phyloP scores from a whole-genome alignment of 1,140 invertebrate species.

The Calliopsis andreniformis region DNA sequence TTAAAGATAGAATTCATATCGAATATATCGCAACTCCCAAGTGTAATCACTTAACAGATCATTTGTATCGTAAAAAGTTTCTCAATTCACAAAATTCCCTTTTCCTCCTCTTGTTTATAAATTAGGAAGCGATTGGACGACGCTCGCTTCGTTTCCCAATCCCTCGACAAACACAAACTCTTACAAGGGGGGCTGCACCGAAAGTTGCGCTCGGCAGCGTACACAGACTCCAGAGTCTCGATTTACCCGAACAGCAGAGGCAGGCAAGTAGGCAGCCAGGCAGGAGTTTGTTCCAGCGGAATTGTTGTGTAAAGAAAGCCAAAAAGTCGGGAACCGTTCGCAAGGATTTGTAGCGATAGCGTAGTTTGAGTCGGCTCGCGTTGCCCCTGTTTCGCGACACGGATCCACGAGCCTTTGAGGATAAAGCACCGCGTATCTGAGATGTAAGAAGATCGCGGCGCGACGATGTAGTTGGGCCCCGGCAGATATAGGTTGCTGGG shows the following conservation, averaged over 20 bases:
- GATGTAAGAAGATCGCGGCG: constrained; percentile 42
- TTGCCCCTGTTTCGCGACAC: constrained; percentile 44
- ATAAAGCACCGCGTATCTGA: constrained; percentile 18
- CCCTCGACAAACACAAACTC: not conserved
- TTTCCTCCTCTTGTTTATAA: not conserved
- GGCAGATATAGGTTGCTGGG: constrained; percentile 48
- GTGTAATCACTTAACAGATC: no score
- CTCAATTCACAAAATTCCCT: not conserved
- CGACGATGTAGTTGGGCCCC: constrained; percentile 35
- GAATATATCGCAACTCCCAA: no score
- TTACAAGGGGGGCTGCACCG: not conserved
- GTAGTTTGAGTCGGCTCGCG: constrained; percentile 17
- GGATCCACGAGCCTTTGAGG: constrained; percentile 43
- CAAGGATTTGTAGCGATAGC: constrained; percentile 13
- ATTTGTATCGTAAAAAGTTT: no score
- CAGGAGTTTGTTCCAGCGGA: not conserved
- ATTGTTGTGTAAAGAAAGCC: constrained; percentile 6
- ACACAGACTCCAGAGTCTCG: not conserved
- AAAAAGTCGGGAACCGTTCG: constrained; percentile 19
- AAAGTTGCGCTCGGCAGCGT: not conserved
- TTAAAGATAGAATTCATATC: no score
- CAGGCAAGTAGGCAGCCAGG: no score
- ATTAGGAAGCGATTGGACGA: not conserved
- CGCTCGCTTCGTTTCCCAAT: not conserved
- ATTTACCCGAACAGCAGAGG: not conserved